Percentiles rank a stretch among this genome's conserved stretches.
phyloP scores from a whole-genome alignment of 2,888 invertebrate species.

The Ametastegia equiseti region DNA sequence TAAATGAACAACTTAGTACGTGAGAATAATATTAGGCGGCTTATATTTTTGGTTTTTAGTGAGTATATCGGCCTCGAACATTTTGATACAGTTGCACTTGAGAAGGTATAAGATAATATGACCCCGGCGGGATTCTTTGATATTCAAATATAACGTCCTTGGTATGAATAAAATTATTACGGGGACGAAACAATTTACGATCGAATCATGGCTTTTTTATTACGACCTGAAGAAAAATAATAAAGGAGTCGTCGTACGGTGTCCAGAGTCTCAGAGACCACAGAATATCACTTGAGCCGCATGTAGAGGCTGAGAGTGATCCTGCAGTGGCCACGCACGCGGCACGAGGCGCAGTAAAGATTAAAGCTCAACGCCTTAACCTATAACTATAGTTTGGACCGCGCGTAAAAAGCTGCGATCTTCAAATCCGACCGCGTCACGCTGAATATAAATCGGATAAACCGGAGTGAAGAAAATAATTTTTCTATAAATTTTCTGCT shows the following conservation, averaged over 20 bases:
- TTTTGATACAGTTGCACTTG: constrained; percentile 46
- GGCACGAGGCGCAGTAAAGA: constrained; percentile 45
- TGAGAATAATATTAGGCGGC: neutral
- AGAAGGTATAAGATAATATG: neutral
- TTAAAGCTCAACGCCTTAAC: constrained; percentile 32
- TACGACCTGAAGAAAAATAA: constrained; percentile 38
- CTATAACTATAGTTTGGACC: neutral
- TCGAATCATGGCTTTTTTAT: constrained; percentile 43
- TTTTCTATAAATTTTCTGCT: constrained; percentile 31
- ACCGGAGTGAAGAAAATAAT: constrained; percentile 21
- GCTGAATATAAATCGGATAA: constrained; percentile 22
- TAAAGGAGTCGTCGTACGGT: constrained; percentile 30
- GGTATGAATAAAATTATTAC: constrained; percentile 50
- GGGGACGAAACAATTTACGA: constrained; percentile 42
- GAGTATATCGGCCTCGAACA: constrained; percentile 19
- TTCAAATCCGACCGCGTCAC: constrained; percentile 13
- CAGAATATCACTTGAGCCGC: too few species aligned
- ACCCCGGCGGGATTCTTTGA: constrained; percentile 48
- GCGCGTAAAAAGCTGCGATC: constrained; percentile 39
- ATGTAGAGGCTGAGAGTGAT: neutral
- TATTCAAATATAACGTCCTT: constrained; percentile 44
- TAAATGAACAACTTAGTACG: constrained; percentile 33
- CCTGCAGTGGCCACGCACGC: constrained; percentile 28
- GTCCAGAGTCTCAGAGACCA: neutral
- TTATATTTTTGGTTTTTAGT: constrained; percentile 11